A percentile compares a stretch with the other conserved stretches of the same genome.
These are phyloP conservation scores for Trichopoda pennipes DNA, from an alignment of 2,888 invertebrate species.

Conservation along the genomic window DNA sequence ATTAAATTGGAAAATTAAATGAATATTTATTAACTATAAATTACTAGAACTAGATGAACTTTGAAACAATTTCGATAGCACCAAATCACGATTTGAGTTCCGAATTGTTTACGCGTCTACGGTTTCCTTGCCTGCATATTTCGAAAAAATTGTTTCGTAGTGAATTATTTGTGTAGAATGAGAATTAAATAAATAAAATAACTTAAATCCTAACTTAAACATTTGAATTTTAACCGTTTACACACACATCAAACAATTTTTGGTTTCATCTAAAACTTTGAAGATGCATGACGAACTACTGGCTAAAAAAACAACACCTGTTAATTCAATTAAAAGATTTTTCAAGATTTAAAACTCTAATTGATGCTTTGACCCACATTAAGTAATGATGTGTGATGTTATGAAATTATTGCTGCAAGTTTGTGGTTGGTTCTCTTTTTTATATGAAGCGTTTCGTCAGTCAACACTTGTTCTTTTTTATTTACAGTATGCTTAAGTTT, in stretches of 20 bases:
- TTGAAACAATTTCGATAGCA: too few species aligned
- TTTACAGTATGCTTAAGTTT: constrained; percentile 20
- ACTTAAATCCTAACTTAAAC: not conserved
- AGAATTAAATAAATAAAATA: too few species aligned
- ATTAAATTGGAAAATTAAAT: too few species aligned
- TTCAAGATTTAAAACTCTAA: constrained; percentile 20
- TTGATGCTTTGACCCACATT: constrained; percentile 64
- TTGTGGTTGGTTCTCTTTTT: not conserved
- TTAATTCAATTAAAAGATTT: not conserved
- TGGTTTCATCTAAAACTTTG: not conserved
- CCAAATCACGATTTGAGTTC: too few species aligned
- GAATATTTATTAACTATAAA: too few species aligned
- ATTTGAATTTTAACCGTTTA: constrained; percentile 20
- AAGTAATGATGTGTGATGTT: constrained; percentile 7
- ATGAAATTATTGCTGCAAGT: constrained; percentile 32
- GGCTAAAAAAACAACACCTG: constrained; percentile 34
- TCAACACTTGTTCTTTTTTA: not conserved
- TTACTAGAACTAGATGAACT: too few species aligned
- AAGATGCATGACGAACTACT: not conserved
- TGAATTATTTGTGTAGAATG: too few species aligned
- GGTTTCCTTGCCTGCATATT: too few species aligned
- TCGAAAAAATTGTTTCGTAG: too few species aligned
- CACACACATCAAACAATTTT: not conserved
- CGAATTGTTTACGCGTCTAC: too few species aligned
- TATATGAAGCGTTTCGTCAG: not conserved